Evolutionary conservation across 2,113 vertebrate species (phyloP).

Genomic region (Melanerpes formicivorus): DNA sequence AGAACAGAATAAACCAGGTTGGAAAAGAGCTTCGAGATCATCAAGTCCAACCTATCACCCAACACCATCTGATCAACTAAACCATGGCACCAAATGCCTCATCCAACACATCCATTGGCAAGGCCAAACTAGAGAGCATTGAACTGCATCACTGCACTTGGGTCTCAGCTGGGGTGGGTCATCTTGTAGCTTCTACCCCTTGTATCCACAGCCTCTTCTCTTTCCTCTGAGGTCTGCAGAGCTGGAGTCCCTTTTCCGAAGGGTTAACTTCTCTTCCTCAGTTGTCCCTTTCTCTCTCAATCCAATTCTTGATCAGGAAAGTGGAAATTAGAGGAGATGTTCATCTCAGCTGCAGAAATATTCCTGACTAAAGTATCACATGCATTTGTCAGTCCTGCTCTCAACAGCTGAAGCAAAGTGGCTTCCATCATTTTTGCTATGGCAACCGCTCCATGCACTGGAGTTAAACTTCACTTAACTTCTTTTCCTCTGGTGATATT

Average conservation of each 20-base stretch:
- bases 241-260: background rate
- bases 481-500: background rate
- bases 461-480: conserved; percentile 36
- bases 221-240: background rate
- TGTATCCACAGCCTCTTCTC: background rate
- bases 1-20: too few species aligned
- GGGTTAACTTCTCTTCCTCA: background rate
- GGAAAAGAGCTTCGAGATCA: too few species aligned
- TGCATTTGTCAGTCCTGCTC: conserved; percentile 3
- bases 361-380: background rate
- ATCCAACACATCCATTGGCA: background rate
- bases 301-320: background rate
- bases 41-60: too few species aligned
- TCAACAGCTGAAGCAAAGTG: background rate
- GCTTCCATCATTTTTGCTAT: conserved; percentile 46
- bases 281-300: background rate
- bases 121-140: background rate
- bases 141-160: background rate
- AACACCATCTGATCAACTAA: too few species aligned
- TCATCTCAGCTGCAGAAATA: background rate
- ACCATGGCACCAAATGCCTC: too few species aligned
- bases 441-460: conserved; percentile 22
- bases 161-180: background rate
- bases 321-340: background rate
- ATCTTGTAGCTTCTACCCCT: background rate